Conservation (phyloP, 2,797 vertebrate species). For the Neosilurus hyrtlii region DNA sequence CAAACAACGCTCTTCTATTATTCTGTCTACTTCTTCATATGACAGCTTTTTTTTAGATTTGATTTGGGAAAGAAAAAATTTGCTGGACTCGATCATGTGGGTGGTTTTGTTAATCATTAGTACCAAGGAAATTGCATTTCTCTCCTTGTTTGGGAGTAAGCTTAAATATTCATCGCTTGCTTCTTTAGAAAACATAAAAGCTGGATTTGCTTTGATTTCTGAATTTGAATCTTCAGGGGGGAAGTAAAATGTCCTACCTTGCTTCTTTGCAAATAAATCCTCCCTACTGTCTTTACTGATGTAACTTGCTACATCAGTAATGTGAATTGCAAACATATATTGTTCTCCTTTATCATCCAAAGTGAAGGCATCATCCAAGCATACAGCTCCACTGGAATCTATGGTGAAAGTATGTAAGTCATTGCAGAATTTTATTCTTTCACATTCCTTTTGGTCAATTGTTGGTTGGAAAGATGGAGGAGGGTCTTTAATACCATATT, state of each 20-base stretch:
- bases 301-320: constrained; percentile 47
- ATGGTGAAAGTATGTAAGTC: constrained; percentile 41
- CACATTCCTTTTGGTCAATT: background rate
- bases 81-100: background rate
- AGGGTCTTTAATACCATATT: background rate
- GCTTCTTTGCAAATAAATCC: constrained; percentile 19
- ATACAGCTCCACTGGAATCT: background rate
- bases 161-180: constrained; percentile 24
- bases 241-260: constrained; percentile 43
- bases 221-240: too few relatives aligned
- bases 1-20: constrained; percentile 17
- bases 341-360: constrained; percentile 21
- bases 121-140: constrained; percentile 44
- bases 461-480: constrained; percentile 20
- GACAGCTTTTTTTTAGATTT: constrained; percentile 28
- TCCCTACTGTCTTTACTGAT: constrained; percentile 39
- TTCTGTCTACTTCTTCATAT: constrained; percentile 29
- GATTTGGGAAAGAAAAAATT: constrained; percentile 19
- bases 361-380: constrained; percentile 52
- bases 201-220: background rate
- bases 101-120: constrained; percentile 33
- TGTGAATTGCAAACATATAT: constrained; percentile 45
- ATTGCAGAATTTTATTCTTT: background rate
- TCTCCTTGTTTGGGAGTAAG: background rate
- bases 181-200: constrained; percentile 36